Conservation (phyloP, 1,140 invertebrate species). For the Drosophila azteca region DNA sequence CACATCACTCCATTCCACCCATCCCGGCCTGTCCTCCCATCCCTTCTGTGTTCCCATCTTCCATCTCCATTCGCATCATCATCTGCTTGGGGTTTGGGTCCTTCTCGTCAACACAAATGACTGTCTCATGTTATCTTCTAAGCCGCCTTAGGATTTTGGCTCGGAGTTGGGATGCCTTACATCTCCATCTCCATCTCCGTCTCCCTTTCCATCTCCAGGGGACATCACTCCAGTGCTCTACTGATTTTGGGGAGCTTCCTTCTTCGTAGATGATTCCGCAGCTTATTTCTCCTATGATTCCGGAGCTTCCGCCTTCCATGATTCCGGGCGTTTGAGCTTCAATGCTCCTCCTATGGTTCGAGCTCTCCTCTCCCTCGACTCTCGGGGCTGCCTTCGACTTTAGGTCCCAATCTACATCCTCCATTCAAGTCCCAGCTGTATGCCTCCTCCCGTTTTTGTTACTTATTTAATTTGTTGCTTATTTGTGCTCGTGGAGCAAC, state of each 20-base stretch:
- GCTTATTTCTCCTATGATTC: slow-evolving; percentile 11
- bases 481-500: slow-evolving; percentile 57
- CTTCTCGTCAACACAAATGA: slow-evolving; percentile 75
- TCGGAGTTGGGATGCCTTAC: no score
- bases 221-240: no score
- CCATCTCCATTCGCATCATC: slow-evolving; percentile 20
- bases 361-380: not conserved
- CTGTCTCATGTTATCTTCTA: slow-evolving; percentile 80
- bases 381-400: no score
- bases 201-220: no score
- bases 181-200: no score
- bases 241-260: not conserved
- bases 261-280: not conserved
- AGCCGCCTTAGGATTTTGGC: slow-evolving; percentile 56
- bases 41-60: not conserved
- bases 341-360: slow-evolving; percentile 2
- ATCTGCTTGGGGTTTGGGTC: slow-evolving; percentile 37
- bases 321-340: no score
- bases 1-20: not conserved
- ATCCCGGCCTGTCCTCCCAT: no score
- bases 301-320: slow-evolving; percentile 20
- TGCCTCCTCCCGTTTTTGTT: slow-evolving; percentile 54
- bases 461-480: slow-evolving; percentile 81
- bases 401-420: no score
- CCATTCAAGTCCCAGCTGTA: no score